Evolutionary conservation across 2,888 invertebrate genomes (phyloP).

Genomic region (Dendrolimus pini): DNA sequence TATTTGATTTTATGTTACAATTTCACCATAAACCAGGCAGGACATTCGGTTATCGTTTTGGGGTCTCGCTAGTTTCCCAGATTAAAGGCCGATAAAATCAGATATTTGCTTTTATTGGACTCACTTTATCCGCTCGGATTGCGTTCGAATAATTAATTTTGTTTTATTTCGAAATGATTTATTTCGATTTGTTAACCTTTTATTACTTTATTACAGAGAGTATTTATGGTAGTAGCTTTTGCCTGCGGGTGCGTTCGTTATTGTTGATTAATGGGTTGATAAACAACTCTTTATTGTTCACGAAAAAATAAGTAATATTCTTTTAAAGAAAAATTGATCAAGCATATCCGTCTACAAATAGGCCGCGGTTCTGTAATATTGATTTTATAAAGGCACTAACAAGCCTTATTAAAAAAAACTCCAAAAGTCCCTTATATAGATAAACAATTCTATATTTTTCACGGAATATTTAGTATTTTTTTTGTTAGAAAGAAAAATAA

Average conservation of each 20-base stretch:
- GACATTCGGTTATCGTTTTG: conserved; percentile 14
- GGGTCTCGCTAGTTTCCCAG: background rate
- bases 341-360: too few relatives aligned
- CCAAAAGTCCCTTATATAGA: too few relatives aligned
- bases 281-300: too few relatives aligned
- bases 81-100: background rate
- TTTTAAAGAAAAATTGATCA: too few relatives aligned
- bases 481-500: too few relatives aligned
- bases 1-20: conserved; percentile 38
- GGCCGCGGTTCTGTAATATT: too few relatives aligned
- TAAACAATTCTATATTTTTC: too few relatives aligned
- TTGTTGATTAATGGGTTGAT: background rate
- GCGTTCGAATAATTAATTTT: background rate
- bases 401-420: too few relatives aligned
- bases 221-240: background rate
- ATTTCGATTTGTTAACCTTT: background rate
- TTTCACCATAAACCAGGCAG: conserved; percentile 38
- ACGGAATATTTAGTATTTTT: too few relatives aligned
- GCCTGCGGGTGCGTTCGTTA: background rate
- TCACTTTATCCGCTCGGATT: background rate
- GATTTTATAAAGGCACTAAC: too few relatives aligned
- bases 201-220: background rate
- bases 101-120: background rate
- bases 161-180: background rate
- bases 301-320: too few relatives aligned